Base-by-base conservation (phyloP, 2,888 invertebrate genomes). In the Drosophila anomalata region DNA sequence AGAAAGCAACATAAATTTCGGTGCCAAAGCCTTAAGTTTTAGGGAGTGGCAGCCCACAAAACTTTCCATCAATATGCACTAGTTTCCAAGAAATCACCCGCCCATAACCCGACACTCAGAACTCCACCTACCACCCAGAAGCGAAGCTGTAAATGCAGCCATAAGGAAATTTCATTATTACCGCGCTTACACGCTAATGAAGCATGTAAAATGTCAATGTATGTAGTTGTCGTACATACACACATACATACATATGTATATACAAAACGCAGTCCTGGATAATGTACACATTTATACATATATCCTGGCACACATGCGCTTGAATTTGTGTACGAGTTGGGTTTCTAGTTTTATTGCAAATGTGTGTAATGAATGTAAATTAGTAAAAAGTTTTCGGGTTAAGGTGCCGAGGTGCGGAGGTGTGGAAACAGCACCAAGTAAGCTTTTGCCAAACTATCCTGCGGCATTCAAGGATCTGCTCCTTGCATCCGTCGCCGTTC, bases 351-450 rank as follows among this genome's bases (percentile, higher is more conserved):
- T 87, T 89, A 87, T 87, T 87, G 87, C 89, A 85, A 88, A 85
- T 88, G 80, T 87, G 79, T 89, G 87, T 89, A 87, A 87, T 89
- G 89, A 83, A 89, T 89, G 87, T 89, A 89, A 87, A 87, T 87
- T 87, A 89, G 87, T 85, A 79, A 84, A 88, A 87, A 87, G 59
- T 80, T 87, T 85, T 73, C 73, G 59, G 77, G 75, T 71, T 12
- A 42, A 42, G 50, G 72, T 71, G 62, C 69, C 58, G 61, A 20
- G 46, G 58, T 70, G 70, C 60, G 36, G 39, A 2, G 50, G 61
- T 55, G 68, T 50, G 66, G 59, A 24, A 63, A 66, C 67, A 55
- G 59, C 36, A 65, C 70, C 76, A 55, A 67, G 81, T 71, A 87
- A 65, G 63, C 70, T 68, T 74, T 47, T 66, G 62, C 75, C 70